These are phyloP conservation scores for Pedetes capensis DNA, from an alignment of 2,113 vertebrate species.

Conservation along the genomic window DNA sequence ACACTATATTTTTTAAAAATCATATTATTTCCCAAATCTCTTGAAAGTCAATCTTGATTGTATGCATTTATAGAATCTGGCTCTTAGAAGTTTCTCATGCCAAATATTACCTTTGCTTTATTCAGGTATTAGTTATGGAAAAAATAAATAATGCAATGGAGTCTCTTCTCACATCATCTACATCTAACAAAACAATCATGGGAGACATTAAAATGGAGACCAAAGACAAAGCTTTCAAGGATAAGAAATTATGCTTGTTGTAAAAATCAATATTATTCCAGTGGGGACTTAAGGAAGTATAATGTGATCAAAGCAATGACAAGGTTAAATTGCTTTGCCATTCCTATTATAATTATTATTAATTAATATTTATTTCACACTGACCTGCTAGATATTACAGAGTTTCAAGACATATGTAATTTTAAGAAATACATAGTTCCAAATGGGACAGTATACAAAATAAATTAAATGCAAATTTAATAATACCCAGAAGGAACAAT, in stretches of 20 bases:
- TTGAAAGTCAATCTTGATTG: constrained; percentile 10
- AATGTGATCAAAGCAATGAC: background rate
- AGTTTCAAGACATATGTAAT: background rate
- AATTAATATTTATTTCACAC: constrained; percentile 35
- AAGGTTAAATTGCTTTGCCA: constrained; percentile 29
- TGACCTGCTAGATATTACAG: background rate
- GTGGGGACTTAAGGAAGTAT: background rate
- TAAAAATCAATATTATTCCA: constrained; percentile 53
- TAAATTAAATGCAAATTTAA: background rate
- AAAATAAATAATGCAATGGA: constrained; percentile 32
- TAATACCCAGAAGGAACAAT: background rate
- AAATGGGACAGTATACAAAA: background rate
- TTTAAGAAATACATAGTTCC: background rate
- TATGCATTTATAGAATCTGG: background rate
- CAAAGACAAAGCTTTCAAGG: constrained; percentile 31
- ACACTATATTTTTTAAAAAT: constrained; percentile 3
- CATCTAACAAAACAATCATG: constrained; percentile 8
- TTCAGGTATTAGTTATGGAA: constrained; percentile 39
- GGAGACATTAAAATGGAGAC: constrained; percentile 27
- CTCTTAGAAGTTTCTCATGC: constrained; percentile 18
- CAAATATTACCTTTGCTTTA: constrained; percentile 40
- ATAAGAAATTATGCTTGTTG: constrained; percentile 35
- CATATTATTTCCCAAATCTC: constrained; percentile 12
- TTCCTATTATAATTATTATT: background rate
- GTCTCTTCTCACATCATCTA: background rate